Conservation (phyloP, 2,113 vertebrate species). For the Connochaetes taurinus region DNA sequence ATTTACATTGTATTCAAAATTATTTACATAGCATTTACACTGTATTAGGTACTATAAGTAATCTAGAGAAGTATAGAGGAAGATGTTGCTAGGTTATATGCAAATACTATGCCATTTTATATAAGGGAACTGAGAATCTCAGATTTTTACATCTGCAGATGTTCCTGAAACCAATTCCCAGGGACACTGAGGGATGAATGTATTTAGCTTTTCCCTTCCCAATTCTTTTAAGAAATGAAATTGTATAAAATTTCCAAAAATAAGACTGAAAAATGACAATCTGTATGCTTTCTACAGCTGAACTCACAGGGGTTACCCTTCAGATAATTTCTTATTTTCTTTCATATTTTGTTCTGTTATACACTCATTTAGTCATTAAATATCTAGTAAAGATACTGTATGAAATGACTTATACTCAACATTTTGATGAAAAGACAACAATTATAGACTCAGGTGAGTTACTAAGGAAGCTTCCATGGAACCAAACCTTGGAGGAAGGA, state of each 20-base stretch:
- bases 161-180: background rate
- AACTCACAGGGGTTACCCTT: background rate
- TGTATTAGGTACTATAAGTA: background rate
- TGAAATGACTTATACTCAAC: background rate
- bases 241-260: background rate
- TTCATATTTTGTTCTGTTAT: background rate
- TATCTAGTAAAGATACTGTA: background rate
- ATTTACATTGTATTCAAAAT: background rate
- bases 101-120: background rate
- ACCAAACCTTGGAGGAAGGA: background rate
- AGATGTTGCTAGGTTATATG: background rate
- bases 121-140: background rate
- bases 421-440: background rate
- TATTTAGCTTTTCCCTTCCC: background rate
- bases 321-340: background rate
- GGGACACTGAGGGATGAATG: background rate
- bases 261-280: background rate
- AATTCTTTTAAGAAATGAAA: background rate
- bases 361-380: background rate
- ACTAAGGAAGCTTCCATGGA: background rate
- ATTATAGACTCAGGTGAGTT: background rate
- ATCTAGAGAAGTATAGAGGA: background rate
- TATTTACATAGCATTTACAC: background rate
- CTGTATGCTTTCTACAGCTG: background rate
- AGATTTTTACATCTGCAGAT: background rate